Percentiles rank a stretch among this genome's conserved stretches.
These are phyloP conservation scores for Leptobrachium ailaonicum DNA, from an alignment of 2,113 vertebrate species.

Conservation along the genomic window DNA sequence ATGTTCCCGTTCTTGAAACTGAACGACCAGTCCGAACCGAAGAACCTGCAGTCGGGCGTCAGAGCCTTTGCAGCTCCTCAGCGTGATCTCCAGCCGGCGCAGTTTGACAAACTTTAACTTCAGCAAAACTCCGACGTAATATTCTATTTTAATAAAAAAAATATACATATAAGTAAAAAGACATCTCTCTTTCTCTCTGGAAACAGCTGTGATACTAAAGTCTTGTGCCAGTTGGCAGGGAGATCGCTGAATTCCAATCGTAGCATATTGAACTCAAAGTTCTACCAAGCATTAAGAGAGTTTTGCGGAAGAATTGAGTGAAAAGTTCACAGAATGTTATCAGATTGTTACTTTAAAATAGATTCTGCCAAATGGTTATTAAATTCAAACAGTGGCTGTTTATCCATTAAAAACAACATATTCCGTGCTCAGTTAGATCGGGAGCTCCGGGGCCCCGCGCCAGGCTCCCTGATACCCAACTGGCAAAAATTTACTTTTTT, in stretches of 20 bases:
- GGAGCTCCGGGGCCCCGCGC: background rate
- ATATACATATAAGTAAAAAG: constrained; percentile 13
- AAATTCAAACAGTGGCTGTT: constrained; percentile 30
- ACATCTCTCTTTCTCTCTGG: constrained; percentile 38
- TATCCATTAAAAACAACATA: constrained; percentile 1
- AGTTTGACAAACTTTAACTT: constrained; percentile 19
- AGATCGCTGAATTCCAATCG: constrained; percentile 37
- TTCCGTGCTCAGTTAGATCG: constrained; percentile 27
- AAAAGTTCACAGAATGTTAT: constrained; percentile 50
- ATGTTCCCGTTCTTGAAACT: background rate
- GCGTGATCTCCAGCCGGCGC: background rate
- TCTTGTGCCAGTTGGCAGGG: constrained; percentile 43
- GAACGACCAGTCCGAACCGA: background rate
- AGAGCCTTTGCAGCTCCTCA: background rate
- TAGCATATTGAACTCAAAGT: constrained; percentile 50
- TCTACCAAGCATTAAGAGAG: constrained; percentile 37
- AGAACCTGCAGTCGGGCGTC: background rate
- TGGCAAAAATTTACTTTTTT: background rate
- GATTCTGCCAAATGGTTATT: constrained; percentile 46
- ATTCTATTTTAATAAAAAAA: constrained; percentile 19
- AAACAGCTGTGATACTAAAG: constrained; percentile 48
- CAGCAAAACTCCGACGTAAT: constrained; percentile 36
- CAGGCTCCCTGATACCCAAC: background rate
- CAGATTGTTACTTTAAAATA: constrained; percentile 49
- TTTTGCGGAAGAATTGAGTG: constrained; percentile 38